phyloP scores from a whole-genome alignment of 1,140 invertebrate genomes.

The Acromyrmex charruanus region DNA sequence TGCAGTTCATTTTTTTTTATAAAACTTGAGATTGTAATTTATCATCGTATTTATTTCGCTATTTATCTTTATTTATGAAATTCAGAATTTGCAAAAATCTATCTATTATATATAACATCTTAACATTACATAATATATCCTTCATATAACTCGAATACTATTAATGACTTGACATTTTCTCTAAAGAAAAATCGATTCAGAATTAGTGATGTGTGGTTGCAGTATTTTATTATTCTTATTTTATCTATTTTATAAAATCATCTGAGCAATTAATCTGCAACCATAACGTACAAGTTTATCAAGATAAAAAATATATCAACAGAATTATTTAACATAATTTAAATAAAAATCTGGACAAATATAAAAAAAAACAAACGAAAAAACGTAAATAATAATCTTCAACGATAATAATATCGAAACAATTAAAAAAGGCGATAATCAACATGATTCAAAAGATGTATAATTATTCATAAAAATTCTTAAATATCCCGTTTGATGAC shows the following conservation, averaged over 20 bases:
- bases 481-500: neutral
- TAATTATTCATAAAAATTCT: slow-evolving; percentile 1
- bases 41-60: neutral
- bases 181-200: neutral
- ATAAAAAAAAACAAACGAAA: neutral
- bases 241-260: neutral
- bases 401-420: neutral
- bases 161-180: slow-evolving; percentile 18
- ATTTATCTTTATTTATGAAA: neutral
- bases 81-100: neutral
- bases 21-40: neutral
- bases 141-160: neutral
- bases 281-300: neutral
- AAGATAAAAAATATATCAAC: neutral
- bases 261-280: neutral
- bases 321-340: neutral
- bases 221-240: slow-evolving; percentile 1
- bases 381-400: neutral
- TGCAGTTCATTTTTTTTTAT: neutral
- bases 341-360: slow-evolving; percentile 10
- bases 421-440: slow-evolving; percentile 1
- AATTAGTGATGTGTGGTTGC: neutral
- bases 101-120: neutral
- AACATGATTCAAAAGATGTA: neutral
- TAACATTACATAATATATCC: neutral